Percentiles rank a stretch among this genome's conserved stretches.
phyloP scores from a whole-genome alignment of 2,888 invertebrate species.

The Drosophila limbata region DNA sequence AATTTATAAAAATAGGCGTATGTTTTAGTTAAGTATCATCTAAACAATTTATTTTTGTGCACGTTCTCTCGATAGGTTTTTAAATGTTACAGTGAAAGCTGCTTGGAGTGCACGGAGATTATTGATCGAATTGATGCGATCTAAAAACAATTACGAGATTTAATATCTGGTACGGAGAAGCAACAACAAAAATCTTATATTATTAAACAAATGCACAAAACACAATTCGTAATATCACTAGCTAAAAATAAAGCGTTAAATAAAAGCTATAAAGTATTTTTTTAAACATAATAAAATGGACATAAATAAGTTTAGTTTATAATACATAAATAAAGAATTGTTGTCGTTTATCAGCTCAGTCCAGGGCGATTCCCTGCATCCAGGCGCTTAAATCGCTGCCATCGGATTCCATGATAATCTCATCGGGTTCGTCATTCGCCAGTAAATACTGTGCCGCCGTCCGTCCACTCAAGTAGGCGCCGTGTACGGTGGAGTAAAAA shows the following conservation, averaged over 20 bases:
- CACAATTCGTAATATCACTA: conserved; percentile 66
- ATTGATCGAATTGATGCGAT: conserved; percentile 38
- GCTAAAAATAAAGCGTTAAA: conserved; percentile 50
- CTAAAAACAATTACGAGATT: conserved; percentile 40
- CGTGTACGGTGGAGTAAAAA: conserved; percentile 98
- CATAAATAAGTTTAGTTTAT: conserved; percentile 47
- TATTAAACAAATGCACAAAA: conserved; percentile 63
- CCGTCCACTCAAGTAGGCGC: conserved; percentile 95
- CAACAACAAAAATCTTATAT: conserved; percentile 23
- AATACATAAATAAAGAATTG: conserved; percentile 58
- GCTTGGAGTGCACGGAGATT: conserved; percentile 51
- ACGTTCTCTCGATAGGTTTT: conserved; percentile 36
- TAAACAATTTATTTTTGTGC: conserved; percentile 64
- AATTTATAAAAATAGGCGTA: conserved; percentile 74
- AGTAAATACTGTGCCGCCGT: conserved; percentile 91
- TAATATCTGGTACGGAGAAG: conserved; percentile 17
- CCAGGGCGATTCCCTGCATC: conserved; percentile 94
- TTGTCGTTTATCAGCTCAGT: conserved; percentile 84
- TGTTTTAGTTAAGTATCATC: conserved; percentile 41
- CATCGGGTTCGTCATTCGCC: conserved; percentile 88
- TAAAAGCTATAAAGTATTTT: conserved; percentile 19
- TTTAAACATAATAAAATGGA: conserved; percentile 20
- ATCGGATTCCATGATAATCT: conserved; percentile 90
- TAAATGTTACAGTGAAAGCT: conserved; percentile 60
- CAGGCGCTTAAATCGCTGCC: conserved; percentile 94